Base-by-base conservation (phyloP, 2,888 invertebrate species). In the Rhagophthalmus giganteus region DNA sequence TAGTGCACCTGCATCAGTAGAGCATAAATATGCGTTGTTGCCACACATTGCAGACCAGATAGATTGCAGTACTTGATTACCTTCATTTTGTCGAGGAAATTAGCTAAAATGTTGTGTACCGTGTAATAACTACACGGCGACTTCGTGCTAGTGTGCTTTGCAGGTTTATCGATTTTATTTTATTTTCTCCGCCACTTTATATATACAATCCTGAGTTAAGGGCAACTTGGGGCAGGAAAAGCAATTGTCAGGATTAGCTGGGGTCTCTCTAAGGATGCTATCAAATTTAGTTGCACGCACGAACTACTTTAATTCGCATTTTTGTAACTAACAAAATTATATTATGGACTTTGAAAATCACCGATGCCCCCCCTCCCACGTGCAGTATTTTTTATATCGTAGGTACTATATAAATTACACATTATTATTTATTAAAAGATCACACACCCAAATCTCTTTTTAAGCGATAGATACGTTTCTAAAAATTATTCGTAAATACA, bases 1-100 rank as follows among this genome's bases (percentile, higher is more conserved):
- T 52, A 52, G 48, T 56, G 52, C 59, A 60, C 59, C 59, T 60
- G 59, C 59, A 60, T 54, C 44, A 51, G 42, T 50, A 56, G 51
- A 48, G 48, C 54, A 56, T 49, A 52, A 54, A 54, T 47, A 25
- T 39, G 54, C 58, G 52, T 44, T 48, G 56, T 44, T 55, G 49
- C 48, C 49, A 26, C 14, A 30, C 32, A 30, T 50, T 20, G 28
- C 48, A 47, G 40, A 44, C 46, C 39, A 54, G 50, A 54, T 54
- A 51, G 51, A 34, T 42, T 41, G 33, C 41, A 39, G 46, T 51
- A 57, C 59, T 61, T 56, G 59, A 59, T 60, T 59, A 55, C 59
- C 59, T 60, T 60, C 59, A 55, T 57, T 56, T 56, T 50, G 54
- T 56, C 51, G 53, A 55, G 56, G 51, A 59, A 59, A 57, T 60